Evolutionary conservation across 2,797 vertebrate genomes (phyloP), one percentile per base, ranked within the genome.

Genomic region (Microctenopoma stevenorrisi): DNA sequence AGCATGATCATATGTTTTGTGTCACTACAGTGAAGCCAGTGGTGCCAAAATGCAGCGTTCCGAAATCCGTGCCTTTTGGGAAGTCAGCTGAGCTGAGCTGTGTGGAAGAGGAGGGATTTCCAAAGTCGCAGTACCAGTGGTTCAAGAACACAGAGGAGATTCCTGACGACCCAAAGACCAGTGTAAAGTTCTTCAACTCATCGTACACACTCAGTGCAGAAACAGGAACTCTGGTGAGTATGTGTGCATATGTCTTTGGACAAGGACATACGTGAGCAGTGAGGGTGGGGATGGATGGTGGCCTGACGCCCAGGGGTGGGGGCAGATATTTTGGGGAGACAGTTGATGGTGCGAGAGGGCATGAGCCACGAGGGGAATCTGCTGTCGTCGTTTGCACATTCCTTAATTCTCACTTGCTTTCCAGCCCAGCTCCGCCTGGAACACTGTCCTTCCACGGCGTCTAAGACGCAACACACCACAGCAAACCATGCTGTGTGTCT

Each of bases 91-190:
- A 95, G 50, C 94, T 99, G 37, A 93, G 93, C 60, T 99, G 98
- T 52, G 83, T 95, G 30, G 98, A 99, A 86, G 92, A 94, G 0
- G 96, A 99, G 83, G 98, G 97, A 5, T 96, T 94, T 83, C 98
- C 98, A 0, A 95, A 94, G 64, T 96, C 98, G 1, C 92, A 94
- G 4, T 99, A 98, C 91, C 95, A 95, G 90, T 99, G 98, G 98
- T 98, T 98, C 89, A 96, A 95, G 72, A 95, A 97, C 75, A 89
- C 88, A 0, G 93, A 97, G 8, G 94, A 96, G 12, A 86, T 99
- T 18, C 95, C 97, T 0, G 78, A 90, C 0, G 96, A 99, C 68
- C 93, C 93, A 0, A 97, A 96, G 85, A 88, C 92, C 72, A 96
- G 92, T 74, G 73, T 75, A 58, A 95, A 94, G 68, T 94, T 96